Percentiles rank a stretch among this genome's conserved stretches.
These are phyloP conservation scores for Tigriopus californicus DNA, from an alignment of 2,888 invertebrate genomes.

Conservation along the genomic window DNA sequence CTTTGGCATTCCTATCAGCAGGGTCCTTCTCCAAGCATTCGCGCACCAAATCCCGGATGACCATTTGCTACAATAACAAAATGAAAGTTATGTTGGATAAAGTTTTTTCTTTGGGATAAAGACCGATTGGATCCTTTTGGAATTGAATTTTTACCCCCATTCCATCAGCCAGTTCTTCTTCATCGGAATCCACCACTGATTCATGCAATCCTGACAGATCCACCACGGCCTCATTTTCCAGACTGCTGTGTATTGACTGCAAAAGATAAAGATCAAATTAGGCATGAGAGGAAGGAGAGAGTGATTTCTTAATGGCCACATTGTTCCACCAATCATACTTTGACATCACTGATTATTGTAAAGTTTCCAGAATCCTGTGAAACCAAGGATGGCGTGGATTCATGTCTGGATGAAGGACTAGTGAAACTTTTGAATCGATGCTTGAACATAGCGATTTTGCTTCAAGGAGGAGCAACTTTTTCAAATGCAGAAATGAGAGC, in stretches of 20 bases:
- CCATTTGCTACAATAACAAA: constrained; percentile 42
- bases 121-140: background rate
- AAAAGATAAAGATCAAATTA: too few relatives aligned
- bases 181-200: constrained; percentile 87
- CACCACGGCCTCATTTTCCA: constrained; percentile 43
- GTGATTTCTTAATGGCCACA: background rate
- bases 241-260: background rate
- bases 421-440: too few relatives aligned
- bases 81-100: background rate
- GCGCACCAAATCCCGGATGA: constrained; percentile 78
- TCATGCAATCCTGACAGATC: constrained; percentile 85
- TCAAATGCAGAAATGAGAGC: too few relatives aligned
- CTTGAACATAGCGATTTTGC: too few relatives aligned
- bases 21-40: constrained; percentile 97
- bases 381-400: too few relatives aligned
- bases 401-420: too few relatives aligned
- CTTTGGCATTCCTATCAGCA: constrained; percentile 79
- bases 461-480: too few relatives aligned
- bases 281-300: background rate
- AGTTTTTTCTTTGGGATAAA: background rate
- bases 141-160: background rate
- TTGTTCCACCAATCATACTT: too few relatives aligned
- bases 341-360: too few relatives aligned
- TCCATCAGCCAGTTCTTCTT: constrained; percentile 44
- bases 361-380: too few relatives aligned